phyloP scores from a whole-genome alignment of 2,797 vertebrate genomes.

The Pseudocheirus occidentalis region DNA sequence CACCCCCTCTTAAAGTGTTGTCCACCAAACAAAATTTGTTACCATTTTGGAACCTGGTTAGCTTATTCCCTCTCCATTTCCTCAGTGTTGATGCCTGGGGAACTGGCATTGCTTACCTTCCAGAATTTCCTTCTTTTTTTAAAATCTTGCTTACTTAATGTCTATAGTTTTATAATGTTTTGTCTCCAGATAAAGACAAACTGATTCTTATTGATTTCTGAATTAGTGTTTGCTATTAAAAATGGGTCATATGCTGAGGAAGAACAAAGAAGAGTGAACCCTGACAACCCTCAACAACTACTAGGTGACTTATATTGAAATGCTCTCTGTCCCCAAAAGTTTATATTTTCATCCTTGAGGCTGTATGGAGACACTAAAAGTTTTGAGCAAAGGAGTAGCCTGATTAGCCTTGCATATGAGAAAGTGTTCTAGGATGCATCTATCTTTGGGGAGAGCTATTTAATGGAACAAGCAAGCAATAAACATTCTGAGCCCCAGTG shows the following conservation, averaged over 20 bases:
- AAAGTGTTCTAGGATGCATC: background rate
- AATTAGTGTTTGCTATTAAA: background rate
- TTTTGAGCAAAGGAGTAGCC: background rate
- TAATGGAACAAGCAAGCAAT: background rate
- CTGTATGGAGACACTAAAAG: background rate
- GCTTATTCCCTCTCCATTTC: background rate
- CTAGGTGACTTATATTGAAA: background rate
- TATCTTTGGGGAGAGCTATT: background rate
- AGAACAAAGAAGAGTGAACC: background rate
- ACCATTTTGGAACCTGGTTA: background rate
- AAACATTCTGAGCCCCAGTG: background rate
- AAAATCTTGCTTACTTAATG: background rate
- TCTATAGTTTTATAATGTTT: background rate
- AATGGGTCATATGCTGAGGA: background rate
- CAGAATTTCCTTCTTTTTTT: background rate
- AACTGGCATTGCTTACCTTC: background rate
- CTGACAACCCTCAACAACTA: background rate
- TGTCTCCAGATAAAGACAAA: background rate
- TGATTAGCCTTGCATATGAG: too few relatives aligned
- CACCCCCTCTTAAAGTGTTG: background rate
- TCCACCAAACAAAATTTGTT: background rate
- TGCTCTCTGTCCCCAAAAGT: background rate
- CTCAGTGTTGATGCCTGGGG: background rate
- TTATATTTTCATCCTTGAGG: background rate
- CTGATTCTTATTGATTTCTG: background rate